These are phyloP conservation scores for Notothenia coriiceps DNA, from an alignment of 2,113 vertebrate genomes.

Conservation along the genomic window DNA sequence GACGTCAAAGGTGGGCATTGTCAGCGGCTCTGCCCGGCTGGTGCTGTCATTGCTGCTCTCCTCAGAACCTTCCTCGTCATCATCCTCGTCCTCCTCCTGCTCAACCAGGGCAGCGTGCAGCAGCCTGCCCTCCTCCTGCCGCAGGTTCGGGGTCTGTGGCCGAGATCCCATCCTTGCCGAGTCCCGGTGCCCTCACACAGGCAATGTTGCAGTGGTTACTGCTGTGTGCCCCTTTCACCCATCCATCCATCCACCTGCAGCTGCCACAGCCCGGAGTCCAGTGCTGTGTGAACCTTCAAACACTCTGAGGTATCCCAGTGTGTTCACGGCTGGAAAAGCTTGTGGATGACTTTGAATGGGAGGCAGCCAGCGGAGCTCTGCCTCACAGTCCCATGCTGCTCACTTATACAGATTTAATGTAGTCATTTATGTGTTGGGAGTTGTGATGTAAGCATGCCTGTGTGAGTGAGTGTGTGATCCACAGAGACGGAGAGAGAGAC, in stretches of 20 bases:
- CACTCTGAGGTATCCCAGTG: slow-evolving; percentile 34
- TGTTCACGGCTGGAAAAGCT: slow-evolving; percentile 33
- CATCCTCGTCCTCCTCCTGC: slow-evolving; percentile 85
- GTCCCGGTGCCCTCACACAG: slow-evolving; percentile 64
- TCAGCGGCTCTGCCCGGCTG: slow-evolving; percentile 81
- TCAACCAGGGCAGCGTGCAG: slow-evolving; percentile 85
- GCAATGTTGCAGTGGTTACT: slow-evolving; percentile 78
- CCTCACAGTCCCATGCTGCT: slow-evolving; percentile 65
- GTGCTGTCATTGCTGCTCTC: slow-evolving; percentile 70
- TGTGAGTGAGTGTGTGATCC: slow-evolving; percentile 67
- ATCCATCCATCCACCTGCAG: slow-evolving; percentile 56
- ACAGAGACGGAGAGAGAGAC: slow-evolving; percentile 57
- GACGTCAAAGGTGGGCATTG: slow-evolving; percentile 95
- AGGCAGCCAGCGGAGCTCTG: slow-evolving; percentile 64
- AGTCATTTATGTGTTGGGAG: slow-evolving; percentile 81
- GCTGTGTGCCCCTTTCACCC: slow-evolving; percentile 68
- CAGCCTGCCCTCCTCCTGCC: slow-evolving; percentile 83
- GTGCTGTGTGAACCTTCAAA: slow-evolving; percentile 46
- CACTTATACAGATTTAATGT: slow-evolving; percentile 62
- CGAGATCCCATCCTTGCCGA: slow-evolving; percentile 88
- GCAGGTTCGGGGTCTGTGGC: slow-evolving; percentile 84
- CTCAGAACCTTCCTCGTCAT: slow-evolving; percentile 78
- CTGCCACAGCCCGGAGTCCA: slow-evolving; percentile 46
- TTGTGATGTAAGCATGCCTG: slow-evolving; percentile 82
- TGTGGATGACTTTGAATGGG: slow-evolving; percentile 17